Evolutionary conservation across 2,113 vertebrate genomes (phyloP), one percentile per base, ranked within the genome.

Genomic region (Chamaetylas fuelleborni): DNA sequence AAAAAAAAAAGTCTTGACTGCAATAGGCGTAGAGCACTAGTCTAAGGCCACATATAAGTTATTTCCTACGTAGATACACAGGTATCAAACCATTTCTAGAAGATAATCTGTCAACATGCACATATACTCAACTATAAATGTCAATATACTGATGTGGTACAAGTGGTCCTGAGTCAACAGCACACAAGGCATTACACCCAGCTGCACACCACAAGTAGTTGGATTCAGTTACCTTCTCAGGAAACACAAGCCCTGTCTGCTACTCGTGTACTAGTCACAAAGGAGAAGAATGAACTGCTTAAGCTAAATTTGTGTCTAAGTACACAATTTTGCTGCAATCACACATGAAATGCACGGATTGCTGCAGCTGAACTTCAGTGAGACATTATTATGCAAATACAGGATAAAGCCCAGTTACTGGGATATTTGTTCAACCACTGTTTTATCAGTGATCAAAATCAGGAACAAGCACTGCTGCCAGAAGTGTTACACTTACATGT

Each of bases 131-230:
- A 25, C 29, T 69, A 12, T 34, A 43, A 62, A 50, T 1, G 3
- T 53, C n/a, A 66, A 45, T n/a, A 61, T 8, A n/a, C 4, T 19
- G 14, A 50, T 36, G 24, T 4, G 10, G 40, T 58, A 45, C 26
- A 56, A 81, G 42, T 3, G 31, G 54, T 48, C 17, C 38, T 4
- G 16, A 81, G 57, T 17, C 14, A 87, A 40, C 25, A 71, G 29
- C 9, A 48, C 19, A 20, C 19, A 31, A 0, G 1, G 47, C 19
- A 42, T 58, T 54, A 62, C 3, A 2, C 20, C 42, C 33, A 34
- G 34, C 53, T 76, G 40, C 61, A 60, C 45, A 26, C 11, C 13
- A 65, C 73, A 58, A 51, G 56, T 38, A 79, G 51, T 5, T 19
- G 47, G 33, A 88, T 71, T 14, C 62, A 78, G 56, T 60, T 36